These are phyloP conservation scores for Scortum barcoo DNA, from an alignment of 2,113 vertebrate genomes.

Conservation along the genomic window DNA sequence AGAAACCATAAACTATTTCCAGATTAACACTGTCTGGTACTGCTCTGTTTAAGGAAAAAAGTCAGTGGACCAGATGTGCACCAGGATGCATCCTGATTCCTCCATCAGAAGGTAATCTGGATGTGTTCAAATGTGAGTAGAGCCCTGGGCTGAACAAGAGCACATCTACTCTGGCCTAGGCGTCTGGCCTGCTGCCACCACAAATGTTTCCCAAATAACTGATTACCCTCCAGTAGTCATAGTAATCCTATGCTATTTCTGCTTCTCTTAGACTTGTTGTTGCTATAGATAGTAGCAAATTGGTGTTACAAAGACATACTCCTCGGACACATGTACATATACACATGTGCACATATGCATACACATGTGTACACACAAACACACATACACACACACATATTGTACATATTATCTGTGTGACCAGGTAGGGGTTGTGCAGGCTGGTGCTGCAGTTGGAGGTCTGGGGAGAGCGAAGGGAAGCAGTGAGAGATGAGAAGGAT, in stretches of 20 bases:
- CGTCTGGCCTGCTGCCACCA: no score
- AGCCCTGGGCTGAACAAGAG: no score
- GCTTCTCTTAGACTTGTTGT: no score
- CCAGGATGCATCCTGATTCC: not conserved
- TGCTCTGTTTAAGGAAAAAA: not conserved
- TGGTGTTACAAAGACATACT: not conserved
- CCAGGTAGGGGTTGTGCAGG: constrained; percentile 76
- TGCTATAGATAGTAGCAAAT: no score
- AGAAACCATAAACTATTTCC: not conserved
- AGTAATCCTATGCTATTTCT: no score
- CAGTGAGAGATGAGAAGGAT: constrained; percentile 52
- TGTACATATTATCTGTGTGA: constrained; percentile 67
- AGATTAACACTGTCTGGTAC: not conserved
- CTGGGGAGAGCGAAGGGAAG: constrained; percentile 74
- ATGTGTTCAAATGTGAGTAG: not conserved
- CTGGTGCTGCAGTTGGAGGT: constrained; percentile 69
- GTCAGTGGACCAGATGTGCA: no score
- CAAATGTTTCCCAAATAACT: no score
- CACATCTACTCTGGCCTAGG: no score
- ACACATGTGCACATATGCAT: no score
- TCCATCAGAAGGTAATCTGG: not conserved
- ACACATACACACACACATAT: not conserved
- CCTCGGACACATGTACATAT: not conserved
- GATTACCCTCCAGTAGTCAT: no score
- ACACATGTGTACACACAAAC: not conserved